Base-by-base conservation (phyloP, 1,140 invertebrate species). In the Leptopilina clavipes region DNA sequence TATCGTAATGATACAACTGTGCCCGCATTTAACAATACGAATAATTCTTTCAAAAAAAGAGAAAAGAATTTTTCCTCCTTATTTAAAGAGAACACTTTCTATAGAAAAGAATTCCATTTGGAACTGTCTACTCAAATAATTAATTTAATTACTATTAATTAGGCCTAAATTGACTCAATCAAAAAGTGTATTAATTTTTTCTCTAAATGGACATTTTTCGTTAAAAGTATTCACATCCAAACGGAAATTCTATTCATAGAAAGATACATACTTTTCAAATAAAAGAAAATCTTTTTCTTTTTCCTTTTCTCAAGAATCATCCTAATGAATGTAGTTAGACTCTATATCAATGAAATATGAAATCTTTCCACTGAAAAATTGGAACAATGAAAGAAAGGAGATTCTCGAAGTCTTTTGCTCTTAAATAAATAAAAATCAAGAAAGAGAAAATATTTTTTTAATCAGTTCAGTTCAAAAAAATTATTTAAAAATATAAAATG, bases 321-420 rank as follows among this genome's bases (percentile, higher is more conserved):
- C 17, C 6, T 52, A 17, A 52, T 17, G n/a, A 31, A 31, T 31
- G 25, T 31, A 31, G 25, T 31, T n/a, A 52, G 14, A 52, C 48
- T 17, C 14, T 48, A 48, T 31, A 52, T n/a, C 6, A 52, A n/a
- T 52, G 44, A 48, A n/a, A n/a, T 17, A 52, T 52, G 7, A 8
- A 17, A 52, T 52, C 37, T 40, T 17, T 52, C 14, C 48, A 52
- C 48, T n/a, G 19, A 65, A 31, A 31, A 65, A 65, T 65, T 40
- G 22, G 59, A 65, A 65, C 25, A 31, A 22, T 65, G 12, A 52
- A 52, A 17, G 59, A 37, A 65, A 65, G 12, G 59, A 65, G 59
- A 65, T 65, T 65, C 59, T 65, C 59, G 19, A 31, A 65, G 59
- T 65, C 59, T 65, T 65, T 65, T 65, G 25, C 59, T 65, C 59